Evolutionary conservation across 2,797 vertebrate genomes (phyloP), one percentile per base, ranked within the genome.

Genomic region (Picus viridis): DNA sequence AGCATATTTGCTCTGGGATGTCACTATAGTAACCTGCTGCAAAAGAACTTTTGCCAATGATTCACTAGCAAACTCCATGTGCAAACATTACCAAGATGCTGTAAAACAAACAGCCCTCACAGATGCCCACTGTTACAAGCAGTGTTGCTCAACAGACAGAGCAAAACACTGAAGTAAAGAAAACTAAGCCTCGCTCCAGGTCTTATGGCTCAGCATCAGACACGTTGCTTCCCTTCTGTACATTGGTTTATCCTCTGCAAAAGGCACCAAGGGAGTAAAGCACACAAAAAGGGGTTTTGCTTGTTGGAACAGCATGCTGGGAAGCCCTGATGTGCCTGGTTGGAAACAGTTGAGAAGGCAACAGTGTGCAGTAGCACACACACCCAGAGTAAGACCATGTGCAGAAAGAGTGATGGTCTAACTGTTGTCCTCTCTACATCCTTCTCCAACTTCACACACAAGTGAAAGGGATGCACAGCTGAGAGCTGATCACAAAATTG

Each of bases 1-100:
- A 47, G 78, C 74, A 27, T 39, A 51, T 76, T 59, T 56, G 32
- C 63, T 83, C 75, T 3, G 6, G 78, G 69, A 74, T 17, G 22
- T 96, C 88, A 67, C 95, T 93, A 92, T 82, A 94, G 95, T 79
- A 94, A 91, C 94, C 84, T 88, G 65, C 86, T 87, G 75, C 83
- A 90, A 84, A 91, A 93, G 71, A 84, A 89, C 72, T 82, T 74
- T 23, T 87, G 89, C 81, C 92, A 92, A 36, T 62, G 94, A 94
- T 68, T 94, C 92, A 88, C 74, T 3, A 86, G 86, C 75, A 89
- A 93, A 73, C 53, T 34, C 86, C 83, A 64, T n/a, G 62, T 36
- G 90, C 86, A 95, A 94, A 93, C 89, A 85, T 7, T 36, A 68
- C 57, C 39, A 54, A 45, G n/a, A 24, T 29, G 9, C 83, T 91